These are phyloP conservation scores for Cygnus olor DNA, from an alignment of 2,797 vertebrate species.

Conservation along the genomic window DNA sequence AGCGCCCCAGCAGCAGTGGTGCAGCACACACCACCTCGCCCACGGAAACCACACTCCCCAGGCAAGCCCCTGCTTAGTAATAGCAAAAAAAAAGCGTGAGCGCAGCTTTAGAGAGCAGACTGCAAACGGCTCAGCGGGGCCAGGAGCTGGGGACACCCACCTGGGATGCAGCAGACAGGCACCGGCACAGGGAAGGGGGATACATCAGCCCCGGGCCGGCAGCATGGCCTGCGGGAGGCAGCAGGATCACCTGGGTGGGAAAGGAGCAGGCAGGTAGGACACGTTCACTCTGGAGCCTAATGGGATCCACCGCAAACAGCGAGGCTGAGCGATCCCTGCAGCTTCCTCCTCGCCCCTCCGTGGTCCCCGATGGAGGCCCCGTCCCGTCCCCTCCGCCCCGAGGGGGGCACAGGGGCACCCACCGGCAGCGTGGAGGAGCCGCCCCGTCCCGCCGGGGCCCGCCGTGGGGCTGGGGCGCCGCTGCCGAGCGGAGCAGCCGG, in stretches of 20 bases:
- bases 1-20: background rate
- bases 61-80: rapidly evolving
- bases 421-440: background rate
- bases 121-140: background rate
- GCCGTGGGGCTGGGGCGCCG: background rate
- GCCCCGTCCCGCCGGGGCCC: rapidly evolving
- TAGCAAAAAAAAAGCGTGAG: rapidly evolving
- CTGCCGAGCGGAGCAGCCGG: background rate
- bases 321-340: background rate
- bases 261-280: background rate
- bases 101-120: background rate
- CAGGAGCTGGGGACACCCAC: background rate
- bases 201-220: background rate
- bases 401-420: background rate
- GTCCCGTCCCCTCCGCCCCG: too few relatives aligned
- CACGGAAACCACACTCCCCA: background rate
- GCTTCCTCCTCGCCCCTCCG: background rate
- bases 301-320: rapidly evolving
- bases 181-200: rapidly evolving
- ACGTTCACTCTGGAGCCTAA: background rate
- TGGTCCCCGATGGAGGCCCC: rapidly evolving
- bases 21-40: background rate
- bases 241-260: background rate
- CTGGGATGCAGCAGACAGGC: background rate
- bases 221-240: background rate